Evolutionary conservation across 1,140 invertebrate genomes (phyloP).

Genomic region (Conus betulinus): DNA sequence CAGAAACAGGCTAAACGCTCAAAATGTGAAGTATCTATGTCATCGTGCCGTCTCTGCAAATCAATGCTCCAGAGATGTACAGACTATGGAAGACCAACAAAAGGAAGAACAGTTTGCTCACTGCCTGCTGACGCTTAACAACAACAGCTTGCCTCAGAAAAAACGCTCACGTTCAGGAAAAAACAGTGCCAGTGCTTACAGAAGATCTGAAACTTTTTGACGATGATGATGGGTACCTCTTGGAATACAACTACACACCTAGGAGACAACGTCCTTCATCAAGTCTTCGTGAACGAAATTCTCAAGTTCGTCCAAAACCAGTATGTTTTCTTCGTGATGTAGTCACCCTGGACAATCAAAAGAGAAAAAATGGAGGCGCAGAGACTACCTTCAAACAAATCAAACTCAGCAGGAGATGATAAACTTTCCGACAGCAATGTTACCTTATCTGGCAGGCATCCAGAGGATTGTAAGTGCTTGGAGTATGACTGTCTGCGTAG

Average conservation of each 20-base stretch:
- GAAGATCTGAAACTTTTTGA: no score
- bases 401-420: not conserved
- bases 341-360: not conserved
- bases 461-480: slow-evolving; percentile 6
- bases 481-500: not conserved
- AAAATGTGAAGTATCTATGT: not conserved
- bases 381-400: not conserved
- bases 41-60: no score
- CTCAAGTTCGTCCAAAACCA: not conserved
- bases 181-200: not conserved
- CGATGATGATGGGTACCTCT: not conserved
- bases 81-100: not conserved
- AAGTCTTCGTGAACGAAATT: not conserved
- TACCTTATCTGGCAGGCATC: not conserved
- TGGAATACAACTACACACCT: not conserved
- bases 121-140: not conserved
- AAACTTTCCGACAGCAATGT: not conserved
- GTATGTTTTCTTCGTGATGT: not conserved
- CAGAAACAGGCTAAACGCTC: not conserved
- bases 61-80: not conserved
- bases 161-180: not conserved
- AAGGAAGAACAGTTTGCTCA: not conserved
- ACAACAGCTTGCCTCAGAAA: slow-evolving; percentile 6
- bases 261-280: not conserved
- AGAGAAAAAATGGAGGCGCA: not conserved